Base-by-base conservation (phyloP, 37 sponge, comb jelly and placozoan species). In the Diacarnus erythraeanus region DNA sequence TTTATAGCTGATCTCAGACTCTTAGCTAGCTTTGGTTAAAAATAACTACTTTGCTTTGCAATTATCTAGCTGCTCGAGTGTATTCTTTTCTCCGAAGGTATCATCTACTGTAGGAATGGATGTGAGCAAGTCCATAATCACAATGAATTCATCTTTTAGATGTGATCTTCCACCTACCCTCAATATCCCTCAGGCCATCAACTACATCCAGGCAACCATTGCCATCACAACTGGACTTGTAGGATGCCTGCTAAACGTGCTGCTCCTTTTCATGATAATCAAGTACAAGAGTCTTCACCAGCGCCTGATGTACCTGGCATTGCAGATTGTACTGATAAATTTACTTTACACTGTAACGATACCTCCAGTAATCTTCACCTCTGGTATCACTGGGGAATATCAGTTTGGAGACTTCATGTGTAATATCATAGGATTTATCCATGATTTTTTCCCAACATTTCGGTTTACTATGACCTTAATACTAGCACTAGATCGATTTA, bases 401-500 rank as follows among this genome's bases (percentile, higher is more conserved):
- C 35, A 23, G 25, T 42, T 71, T 18, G 71, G 71, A 12, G 3
- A 1, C 3, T 42, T 39, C 1, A 27, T 39, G 22, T 71, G 71
- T 42, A 40, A 71, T 26, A 42, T 71, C 3, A 17, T 35, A 26
- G 71, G 71, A 40, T 27, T 42, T 9, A 42, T 71, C 12, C 71
- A 71, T 25, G 71, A 71, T 42, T 42, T n/a, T 3, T 42, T 71
- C 25, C 26, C 26, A 2, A 71, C 26, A 27, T 42, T 5, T 37
- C 35, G 71, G 6, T 71, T 25, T 35, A 20, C 26, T 15, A 40
- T 71, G 43, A 71, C 71, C 22, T 39, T 71, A 21, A 37, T 71
- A 17, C 27, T 71, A 3, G 41, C 71, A 15, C 9, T 71, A 10
- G 71, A 71, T 71, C 71, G 71, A 40, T 40, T 71, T n/a, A 39